A percentile compares a stretch with the other conserved stretches of the same genome.
These are phyloP conservation scores for Pheosia tremula DNA, from an alignment of 2,888 invertebrate species.

Conservation along the genomic window DNA sequence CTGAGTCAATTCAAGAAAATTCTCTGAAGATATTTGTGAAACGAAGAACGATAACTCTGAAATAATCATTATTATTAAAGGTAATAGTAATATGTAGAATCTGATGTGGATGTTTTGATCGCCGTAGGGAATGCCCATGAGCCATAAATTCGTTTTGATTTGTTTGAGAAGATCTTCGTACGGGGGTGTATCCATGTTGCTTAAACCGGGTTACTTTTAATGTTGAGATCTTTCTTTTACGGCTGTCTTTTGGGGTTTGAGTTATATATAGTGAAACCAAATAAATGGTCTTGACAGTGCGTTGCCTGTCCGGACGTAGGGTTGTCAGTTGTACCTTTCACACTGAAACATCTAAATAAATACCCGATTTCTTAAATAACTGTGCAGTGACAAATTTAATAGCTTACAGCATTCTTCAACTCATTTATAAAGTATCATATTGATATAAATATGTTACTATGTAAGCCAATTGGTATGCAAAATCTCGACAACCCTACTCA, in stretches of 20 bases:
- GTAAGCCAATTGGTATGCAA: too few relatives aligned
- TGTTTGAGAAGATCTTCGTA: slow-evolving; percentile 58
- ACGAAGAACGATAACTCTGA: slow-evolving; percentile 53
- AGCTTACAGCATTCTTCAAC: slow-evolving; percentile 6
- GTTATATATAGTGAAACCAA: background rate
- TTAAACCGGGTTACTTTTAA: background rate
- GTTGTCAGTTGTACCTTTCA: slow-evolving; percentile 3
- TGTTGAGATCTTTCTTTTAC: background rate
- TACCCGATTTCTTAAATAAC: too few relatives aligned
- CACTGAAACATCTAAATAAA: too few relatives aligned
- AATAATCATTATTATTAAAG: slow-evolving; percentile 40
- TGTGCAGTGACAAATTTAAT: slow-evolving; percentile 6
- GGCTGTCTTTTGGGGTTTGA: background rate
- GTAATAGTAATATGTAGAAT: slow-evolving; percentile 41
- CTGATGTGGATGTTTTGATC: slow-evolving; percentile 40
- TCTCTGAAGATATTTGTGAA: slow-evolving; percentile 57
- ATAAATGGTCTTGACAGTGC: background rate
- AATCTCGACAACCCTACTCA: slow-evolving; percentile 26
- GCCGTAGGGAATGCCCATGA: slow-evolving; percentile 55
- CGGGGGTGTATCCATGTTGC: slow-evolving; percentile 51
- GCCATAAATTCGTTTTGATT: slow-evolving; percentile 57
- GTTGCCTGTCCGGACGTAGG: background rate
- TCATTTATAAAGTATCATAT: too few relatives aligned
- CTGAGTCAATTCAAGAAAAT: slow-evolving; percentile 61
- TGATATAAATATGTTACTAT: too few relatives aligned